phyloP scores from a whole-genome alignment of 2,797 vertebrate species.

The Eptatretus atami region DNA sequence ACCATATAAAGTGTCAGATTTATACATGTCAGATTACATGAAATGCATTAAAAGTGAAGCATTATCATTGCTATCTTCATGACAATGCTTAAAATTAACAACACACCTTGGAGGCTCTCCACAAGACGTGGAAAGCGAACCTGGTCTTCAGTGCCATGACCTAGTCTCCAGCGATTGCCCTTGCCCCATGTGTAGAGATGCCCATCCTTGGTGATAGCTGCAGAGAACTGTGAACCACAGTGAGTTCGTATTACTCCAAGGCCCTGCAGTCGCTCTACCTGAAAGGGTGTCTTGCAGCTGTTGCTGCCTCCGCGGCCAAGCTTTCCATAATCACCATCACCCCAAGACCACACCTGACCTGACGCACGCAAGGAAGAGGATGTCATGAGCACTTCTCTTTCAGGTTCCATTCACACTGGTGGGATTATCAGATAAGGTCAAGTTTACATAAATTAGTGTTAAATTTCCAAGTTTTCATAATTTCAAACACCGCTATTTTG shows the following conservation, averaged over 20 bases:
- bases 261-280: slow-evolving; percentile 85
- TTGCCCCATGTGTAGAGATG: slow-evolving; percentile 96
- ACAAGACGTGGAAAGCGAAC: slow-evolving; percentile 82
- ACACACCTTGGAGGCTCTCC: slow-evolving; percentile 56
- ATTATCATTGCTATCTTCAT: too few relatives aligned
- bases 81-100: too few relatives aligned
- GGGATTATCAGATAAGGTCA: too few relatives aligned
- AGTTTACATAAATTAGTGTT: too few relatives aligned
- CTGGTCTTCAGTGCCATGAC: slow-evolving; percentile 77
- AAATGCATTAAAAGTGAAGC: too few relatives aligned
- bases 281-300: slow-evolving; percentile 73
- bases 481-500: too few relatives aligned
- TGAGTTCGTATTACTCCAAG: slow-evolving; percentile 63
- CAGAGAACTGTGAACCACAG: slow-evolving; percentile 83
- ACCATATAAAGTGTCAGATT: too few relatives aligned
- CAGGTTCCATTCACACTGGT: too few relatives aligned
- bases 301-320: slow-evolving; percentile 80
- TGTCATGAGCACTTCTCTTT: background rate
- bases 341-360: slow-evolving; percentile 99
- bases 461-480: too few relatives aligned
- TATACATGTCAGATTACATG: too few relatives aligned
- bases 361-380: slow-evolving; percentile 7
- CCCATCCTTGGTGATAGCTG: slow-evolving; percentile 71
- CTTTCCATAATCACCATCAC: slow-evolving; percentile 88
- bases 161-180: slow-evolving; percentile 81